Evolutionary conservation across 2,888 invertebrate species (phyloP), one percentile per base, ranked within the genome.

Genomic region (Amblyteles armatorius): DNA sequence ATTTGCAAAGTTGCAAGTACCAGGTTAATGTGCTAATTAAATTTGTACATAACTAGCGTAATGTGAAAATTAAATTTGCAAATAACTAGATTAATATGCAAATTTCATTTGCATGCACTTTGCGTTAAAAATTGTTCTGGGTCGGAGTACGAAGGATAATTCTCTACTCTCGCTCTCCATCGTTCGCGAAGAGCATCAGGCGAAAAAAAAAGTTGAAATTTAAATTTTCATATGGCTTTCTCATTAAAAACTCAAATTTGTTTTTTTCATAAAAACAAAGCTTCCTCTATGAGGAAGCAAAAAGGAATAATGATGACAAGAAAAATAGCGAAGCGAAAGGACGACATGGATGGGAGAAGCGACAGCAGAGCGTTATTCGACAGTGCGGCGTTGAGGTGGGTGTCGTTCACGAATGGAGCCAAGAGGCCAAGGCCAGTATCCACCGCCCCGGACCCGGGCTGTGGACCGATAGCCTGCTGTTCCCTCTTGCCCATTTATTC

Each of bases 391-490:
- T 44, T 73, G 60, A 73, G 67, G 48, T 7, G 3, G 68, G 68
- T 73, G 36, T 72, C 76, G 77, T 78, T 69, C 78, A 67, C 74
- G 57, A 50, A 84, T 74, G 79, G 79, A 86, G 86, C 82, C 86
- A 87, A 88, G 78, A 36, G 88, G 86, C 86, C 89, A 90, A 90
- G 89, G 89, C 87, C 86, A 78, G 26, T 44, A 44, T 44, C 77
- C 82, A 88, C 86, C 85, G 82, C 87, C 81, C 81, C 83, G 74
- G 65, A 77, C 60, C 63, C 36, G 52, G 57, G 4, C 19, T 48
- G 26, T 65, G 29, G 48, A 26, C 67, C 55, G 19, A 77, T 78
- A 29, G 11, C n/a, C 19, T 48, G 57, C 29, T 26, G 11, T 29
- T 55, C 22, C 48, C 48, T 9, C 57, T 57, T n/a, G n/a, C 55